A percentile compares a stretch with the other conserved stretches of the same genome.
Evolutionary conservation across 1,140 invertebrate species (phyloP).

Genomic region (Lordiphosa clarofinis): DNA sequence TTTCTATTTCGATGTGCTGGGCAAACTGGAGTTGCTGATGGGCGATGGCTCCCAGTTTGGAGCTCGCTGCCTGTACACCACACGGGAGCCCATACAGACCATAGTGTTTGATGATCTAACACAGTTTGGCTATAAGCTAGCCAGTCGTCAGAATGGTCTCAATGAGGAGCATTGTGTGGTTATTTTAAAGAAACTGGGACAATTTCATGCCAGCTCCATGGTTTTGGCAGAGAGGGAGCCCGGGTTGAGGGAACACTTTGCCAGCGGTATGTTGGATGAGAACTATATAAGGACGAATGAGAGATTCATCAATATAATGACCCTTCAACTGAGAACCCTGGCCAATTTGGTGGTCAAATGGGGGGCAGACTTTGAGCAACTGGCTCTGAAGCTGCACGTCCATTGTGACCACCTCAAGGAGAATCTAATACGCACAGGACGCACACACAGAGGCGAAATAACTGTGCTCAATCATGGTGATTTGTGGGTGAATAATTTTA

Average conservation of each 20-base stretch:
- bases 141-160: conserved; percentile 66
- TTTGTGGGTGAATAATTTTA: conserved; percentile 82
- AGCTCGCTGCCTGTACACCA: conserved; percentile 70
- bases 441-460: conserved; percentile 45
- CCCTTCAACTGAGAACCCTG: conserved; percentile 56
- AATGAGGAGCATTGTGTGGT: conserved; percentile 73
- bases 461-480: conserved; percentile 81
- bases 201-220: conserved; percentile 77
- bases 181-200: conserved; percentile 64
- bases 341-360: conserved; percentile 61
- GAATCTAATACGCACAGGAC: conserved; percentile 59
- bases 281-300: conserved; percentile 69
- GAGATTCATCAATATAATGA: conserved; percentile 68
- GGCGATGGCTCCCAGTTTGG: conserved; percentile 67
- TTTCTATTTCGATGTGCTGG: conserved; percentile 74
- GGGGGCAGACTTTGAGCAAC: conserved; percentile 51
- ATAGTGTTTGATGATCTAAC: conserved; percentile 78
- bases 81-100: conserved; percentile 68
- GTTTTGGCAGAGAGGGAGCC: conserved; percentile 64
- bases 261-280: conserved; percentile 70
- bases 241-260: conserved; percentile 60
- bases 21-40: conserved; percentile 67
- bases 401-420: conserved; percentile 71
- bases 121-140: conserved; percentile 71
- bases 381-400: conserved; percentile 56